phyloP scores from a whole-genome alignment of 2,113 vertebrate species.

The Sinocyclocheilus grahami region DNA sequence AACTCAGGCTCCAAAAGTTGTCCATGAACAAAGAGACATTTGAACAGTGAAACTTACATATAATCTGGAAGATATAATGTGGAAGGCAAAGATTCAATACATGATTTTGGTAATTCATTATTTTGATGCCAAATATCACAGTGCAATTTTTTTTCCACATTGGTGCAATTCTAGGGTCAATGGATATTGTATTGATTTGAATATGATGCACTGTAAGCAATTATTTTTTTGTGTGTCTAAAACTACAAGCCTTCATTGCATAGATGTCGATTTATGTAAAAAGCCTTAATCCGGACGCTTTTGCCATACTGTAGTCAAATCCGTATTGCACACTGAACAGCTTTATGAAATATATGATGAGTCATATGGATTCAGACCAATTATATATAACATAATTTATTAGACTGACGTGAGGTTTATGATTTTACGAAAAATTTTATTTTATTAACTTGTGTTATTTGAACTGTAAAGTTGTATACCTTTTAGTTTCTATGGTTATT shows the following conservation, averaged over 20 bases:
- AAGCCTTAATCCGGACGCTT: background rate
- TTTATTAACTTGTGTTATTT: no score
- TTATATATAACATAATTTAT: no score
- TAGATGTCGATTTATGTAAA: background rate
- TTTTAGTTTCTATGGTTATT: background rate
- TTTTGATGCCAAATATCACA: background rate
- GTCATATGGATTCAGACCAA: no score
- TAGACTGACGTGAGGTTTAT: no score
- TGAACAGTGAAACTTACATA: no score
- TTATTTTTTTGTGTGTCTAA: background rate
- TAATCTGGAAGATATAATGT: no score
- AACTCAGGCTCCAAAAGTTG: no score
- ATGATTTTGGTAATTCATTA: background rate
- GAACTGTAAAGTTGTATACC: no score
- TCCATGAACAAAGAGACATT: no score
- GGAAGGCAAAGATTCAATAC: background rate
- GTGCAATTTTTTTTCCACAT: background rate
- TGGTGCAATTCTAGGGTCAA: background rate
- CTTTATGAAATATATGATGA: no score
- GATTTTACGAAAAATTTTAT: no score
- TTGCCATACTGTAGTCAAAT: background rate
- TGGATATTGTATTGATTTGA: background rate
- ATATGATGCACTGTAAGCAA: background rate
- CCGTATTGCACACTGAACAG: background rate
- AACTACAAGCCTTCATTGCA: background rate